These are phyloP conservation scores for Psococerastis gibbosa DNA, from an alignment of 2,888 invertebrate genomes.

Conservation along the genomic window DNA sequence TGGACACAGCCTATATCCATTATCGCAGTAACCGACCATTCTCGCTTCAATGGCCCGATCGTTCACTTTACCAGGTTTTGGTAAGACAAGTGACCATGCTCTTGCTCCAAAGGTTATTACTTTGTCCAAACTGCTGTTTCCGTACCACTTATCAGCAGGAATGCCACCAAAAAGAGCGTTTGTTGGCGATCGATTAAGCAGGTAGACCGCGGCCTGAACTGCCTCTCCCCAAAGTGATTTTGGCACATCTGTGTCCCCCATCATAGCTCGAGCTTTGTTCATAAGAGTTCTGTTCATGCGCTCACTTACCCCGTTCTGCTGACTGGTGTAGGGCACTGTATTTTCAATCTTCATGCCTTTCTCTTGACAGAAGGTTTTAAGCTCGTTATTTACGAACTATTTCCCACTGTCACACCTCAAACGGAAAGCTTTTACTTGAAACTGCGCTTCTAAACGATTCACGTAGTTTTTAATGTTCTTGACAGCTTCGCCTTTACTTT, in stretches of 20 bases:
- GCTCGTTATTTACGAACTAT: no score
- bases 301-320: slow-evolving; percentile 13
- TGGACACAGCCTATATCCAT: slow-evolving; percentile 13
- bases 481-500: slow-evolving; percentile 10
- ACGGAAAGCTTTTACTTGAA: slow-evolving; percentile 1
- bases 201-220: slow-evolving; percentile 12
- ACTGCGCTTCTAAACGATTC: neutral
- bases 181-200: slow-evolving; percentile 13
- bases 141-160: no score
- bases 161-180: slow-evolving; percentile 7
- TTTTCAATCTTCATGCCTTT: slow-evolving; percentile 13
- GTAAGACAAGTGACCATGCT: slow-evolving; percentile 13
- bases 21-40: slow-evolving; percentile 14
- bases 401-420: slow-evolving; percentile 16
- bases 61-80: slow-evolving; percentile 13
- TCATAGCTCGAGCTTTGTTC: slow-evolving; percentile 10
- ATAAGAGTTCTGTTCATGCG: slow-evolving; percentile 13
- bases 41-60: slow-evolving; percentile 10
- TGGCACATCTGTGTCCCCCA: slow-evolving; percentile 12
- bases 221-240: slow-evolving; percentile 14
- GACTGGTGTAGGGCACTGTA: slow-evolving; percentile 13
- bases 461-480: neutral
- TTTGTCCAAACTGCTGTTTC: neutral
- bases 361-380: no score
- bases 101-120: slow-evolving; percentile 14